A percentile compares a stretch with the other conserved stretches of the same genome.
These are phyloP conservation scores for Tetramorium parvispinum DNA, from an alignment of 1,140 invertebrate species.

Conservation along the genomic window DNA sequence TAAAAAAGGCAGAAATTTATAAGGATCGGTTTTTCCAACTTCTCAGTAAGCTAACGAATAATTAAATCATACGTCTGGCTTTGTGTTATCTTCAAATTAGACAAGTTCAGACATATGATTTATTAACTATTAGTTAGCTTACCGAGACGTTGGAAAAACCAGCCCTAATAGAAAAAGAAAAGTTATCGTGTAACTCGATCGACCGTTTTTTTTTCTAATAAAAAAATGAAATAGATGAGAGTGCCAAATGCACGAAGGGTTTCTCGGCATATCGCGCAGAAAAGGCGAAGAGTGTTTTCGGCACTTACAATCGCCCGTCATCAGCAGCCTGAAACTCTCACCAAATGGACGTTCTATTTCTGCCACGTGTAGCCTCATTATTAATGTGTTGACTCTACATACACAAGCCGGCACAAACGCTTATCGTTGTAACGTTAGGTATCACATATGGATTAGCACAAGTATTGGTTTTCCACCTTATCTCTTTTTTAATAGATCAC, in stretches of 20 bases:
- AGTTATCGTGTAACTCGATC: background rate
- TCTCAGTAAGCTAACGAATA: too few species aligned
- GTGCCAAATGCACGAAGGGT: background rate
- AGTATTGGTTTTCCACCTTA: slow-evolving; percentile 31
- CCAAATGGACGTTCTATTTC: slow-evolving; percentile 40
- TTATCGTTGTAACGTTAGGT: slow-evolving; percentile 4
- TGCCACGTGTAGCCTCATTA: slow-evolving; percentile 11
- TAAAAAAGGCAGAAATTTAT: background rate
- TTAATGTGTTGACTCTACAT: slow-evolving; percentile 29
- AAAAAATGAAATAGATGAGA: background rate
- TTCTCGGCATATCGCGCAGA: background rate
- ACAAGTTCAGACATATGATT: too few species aligned
- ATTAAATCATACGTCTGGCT: too few species aligned
- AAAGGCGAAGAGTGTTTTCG: background rate
- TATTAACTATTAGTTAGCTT: too few species aligned
- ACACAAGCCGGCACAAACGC: background rate
- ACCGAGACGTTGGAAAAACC: too few species aligned
- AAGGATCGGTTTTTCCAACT: too few species aligned
- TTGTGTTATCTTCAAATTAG: too few species aligned
- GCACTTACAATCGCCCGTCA: background rate
- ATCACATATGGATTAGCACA: slow-evolving; percentile 23
- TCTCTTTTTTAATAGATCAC: slow-evolving; percentile 35
- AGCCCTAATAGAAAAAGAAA: background rate
- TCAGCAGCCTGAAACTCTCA: background rate
- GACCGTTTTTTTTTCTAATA: background rate